These are phyloP conservation scores for Crotalus horridus DNA, from an alignment of 2,113 vertebrate species.

Conservation along the genomic window DNA sequence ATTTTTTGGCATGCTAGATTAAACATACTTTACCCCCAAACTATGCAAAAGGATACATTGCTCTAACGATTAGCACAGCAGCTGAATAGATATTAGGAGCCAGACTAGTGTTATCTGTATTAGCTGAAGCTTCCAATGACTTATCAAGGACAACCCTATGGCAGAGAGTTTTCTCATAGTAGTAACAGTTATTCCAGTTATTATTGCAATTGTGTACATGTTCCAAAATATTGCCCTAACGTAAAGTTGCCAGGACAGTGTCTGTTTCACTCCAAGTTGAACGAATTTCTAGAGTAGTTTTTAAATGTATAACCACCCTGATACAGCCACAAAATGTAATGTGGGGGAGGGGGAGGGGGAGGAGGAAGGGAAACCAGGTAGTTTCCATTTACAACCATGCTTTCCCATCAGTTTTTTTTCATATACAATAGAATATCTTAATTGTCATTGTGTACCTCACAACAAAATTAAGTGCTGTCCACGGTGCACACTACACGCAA, in stretches of 20 bases:
- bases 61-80: background rate
- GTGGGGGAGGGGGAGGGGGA: too few relatives aligned
- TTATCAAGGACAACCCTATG: background rate
- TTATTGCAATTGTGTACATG: background rate
- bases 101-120: background rate
- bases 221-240: background rate
- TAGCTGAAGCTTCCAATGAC: background rate
- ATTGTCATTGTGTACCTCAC: too few relatives aligned
- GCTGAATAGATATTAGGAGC: background rate
- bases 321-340: background rate
- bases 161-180: background rate
- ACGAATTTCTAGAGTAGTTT: background rate
- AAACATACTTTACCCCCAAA: background rate
- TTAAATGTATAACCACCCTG: background rate
- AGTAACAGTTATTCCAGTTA: background rate
- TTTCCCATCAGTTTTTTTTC: background rate
- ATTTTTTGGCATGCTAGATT: background rate
- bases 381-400: background rate
- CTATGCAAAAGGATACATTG: constrained; percentile 2
- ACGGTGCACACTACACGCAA: too few relatives aligned
- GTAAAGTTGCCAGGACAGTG: background rate
- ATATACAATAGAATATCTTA: background rate
- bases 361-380: background rate
- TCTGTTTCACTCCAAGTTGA: background rate
- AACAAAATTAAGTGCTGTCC: too few relatives aligned